Evolutionary conservation across 2,113 vertebrate species (phyloP), one percentile per base, ranked within the genome.

Genomic region (Calonectris borealis): DNA sequence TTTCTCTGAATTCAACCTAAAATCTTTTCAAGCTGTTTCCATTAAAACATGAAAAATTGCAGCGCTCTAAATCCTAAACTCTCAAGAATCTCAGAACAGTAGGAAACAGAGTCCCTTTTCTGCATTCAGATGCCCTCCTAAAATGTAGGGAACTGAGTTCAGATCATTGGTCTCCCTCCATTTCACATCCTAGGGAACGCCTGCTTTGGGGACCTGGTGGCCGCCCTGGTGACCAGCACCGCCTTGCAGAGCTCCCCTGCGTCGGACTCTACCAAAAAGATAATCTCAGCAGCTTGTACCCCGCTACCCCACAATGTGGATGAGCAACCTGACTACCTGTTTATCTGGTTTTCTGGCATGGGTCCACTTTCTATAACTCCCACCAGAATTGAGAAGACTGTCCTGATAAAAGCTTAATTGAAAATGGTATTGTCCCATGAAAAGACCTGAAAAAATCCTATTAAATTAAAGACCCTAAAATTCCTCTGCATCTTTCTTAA

Each of bases 381-480:
- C 7, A n/a, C 2, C 4, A 38, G 29, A 54, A 48, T 0, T 3
- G 4, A 68, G 34, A 70, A 57, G 10, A 24, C 2, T 29, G 2
- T 46, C 38, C 20, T 76, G 31, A 60, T 44, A 78, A 86, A 60
- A 72, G 15, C 14, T 20, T 58, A 31, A 64, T 18, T 79, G 26
- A 38, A 71, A 91, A 55, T 0, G 0, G 5, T 13, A 25, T 9
- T 1, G 0, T 87, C 14, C n/a, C 36, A 20, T 17, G 20, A 52
- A 84, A 75, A 82, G 27, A 36, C 12, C 5, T 55, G 38, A 70
- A 20, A 20, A 94, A 94, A 64, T 57, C 10, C 26, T 52, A 9
- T 44, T 79, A 55, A 49, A 86, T 62, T 51, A 72, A 51, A 12
- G 7, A 0, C 17, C 17, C 10, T 7, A 2, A 82, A 78, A 84